Percentiles rank a stretch among this genome's conserved stretches.
phyloP scores from a whole-genome alignment of 1,140 invertebrate genomes.

The Thrips palmi region DNA sequence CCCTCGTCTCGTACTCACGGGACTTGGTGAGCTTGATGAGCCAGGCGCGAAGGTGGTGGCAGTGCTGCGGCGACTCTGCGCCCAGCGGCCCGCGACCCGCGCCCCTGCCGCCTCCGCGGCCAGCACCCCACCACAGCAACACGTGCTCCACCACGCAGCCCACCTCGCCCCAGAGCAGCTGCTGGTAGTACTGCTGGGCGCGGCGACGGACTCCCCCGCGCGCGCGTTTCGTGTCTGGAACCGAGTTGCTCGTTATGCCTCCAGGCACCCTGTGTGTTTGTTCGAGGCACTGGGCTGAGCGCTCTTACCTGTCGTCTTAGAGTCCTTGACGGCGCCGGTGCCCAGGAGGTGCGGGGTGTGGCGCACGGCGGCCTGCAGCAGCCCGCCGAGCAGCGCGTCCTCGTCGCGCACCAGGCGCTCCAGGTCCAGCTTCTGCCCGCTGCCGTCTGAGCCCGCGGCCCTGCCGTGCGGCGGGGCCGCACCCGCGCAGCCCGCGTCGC shows the following conservation, averaged over 20 bases:
- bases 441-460: constrained; percentile 4
- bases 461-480: not conserved
- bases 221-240: constrained; percentile 20
- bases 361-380: constrained; percentile 12
- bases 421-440: constrained; percentile 5
- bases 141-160: constrained; percentile 55
- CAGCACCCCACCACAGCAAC: constrained; percentile 57
- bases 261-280: not conserved
- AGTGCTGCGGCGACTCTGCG: constrained; percentile 37
- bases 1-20: no score
- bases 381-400: constrained; percentile 9
- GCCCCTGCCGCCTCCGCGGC: no score
- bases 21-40: constrained; percentile 37
- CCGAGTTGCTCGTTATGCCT: not conserved
- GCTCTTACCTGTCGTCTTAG: constrained; percentile 12
- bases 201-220: constrained; percentile 27
- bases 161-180: constrained; percentile 48
- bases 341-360: constrained; percentile 12
- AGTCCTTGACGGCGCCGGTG: constrained; percentile 12
- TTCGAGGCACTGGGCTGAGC: not conserved
- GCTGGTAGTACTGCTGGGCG: constrained; percentile 33
- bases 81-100: constrained; percentile 41
- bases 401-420: constrained; percentile 12
- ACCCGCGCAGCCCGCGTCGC: not conserved
- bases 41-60: constrained; percentile 46